phyloP scores from a whole-genome alignment of 2,888 invertebrate species.

The Muscina levida region DNA sequence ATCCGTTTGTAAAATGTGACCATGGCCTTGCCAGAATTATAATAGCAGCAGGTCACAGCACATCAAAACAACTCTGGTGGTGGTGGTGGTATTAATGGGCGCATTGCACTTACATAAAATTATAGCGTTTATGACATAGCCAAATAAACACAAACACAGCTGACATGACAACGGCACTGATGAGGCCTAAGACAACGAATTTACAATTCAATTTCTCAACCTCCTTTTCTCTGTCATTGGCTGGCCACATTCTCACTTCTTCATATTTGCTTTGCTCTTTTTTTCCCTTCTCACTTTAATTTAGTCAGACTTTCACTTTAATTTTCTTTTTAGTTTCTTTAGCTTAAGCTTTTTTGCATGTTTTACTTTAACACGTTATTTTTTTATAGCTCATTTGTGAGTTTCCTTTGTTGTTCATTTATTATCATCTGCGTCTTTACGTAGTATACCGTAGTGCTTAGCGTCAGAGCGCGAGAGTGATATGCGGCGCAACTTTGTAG shows the following conservation, averaged over 20 bases:
- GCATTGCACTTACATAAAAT: too few species aligned
- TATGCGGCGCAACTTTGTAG: not conserved
- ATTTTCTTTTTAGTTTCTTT: slow-evolving; percentile 1
- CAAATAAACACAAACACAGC: too few species aligned
- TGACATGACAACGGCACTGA: not conserved
- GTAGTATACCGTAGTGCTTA: not conserved
- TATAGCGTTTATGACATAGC: too few species aligned
- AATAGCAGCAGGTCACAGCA: too few species aligned
- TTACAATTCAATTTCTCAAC: not conserved
- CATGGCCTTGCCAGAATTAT: too few species aligned
- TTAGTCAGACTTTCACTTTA: slow-evolving; percentile 27
- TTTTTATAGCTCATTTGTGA: not conserved
- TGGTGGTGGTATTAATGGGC: too few species aligned
- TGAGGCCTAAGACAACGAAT: not conserved
- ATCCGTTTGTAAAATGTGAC: too few species aligned
- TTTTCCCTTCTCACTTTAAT: not conserved
- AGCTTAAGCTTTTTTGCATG: slow-evolving; percentile 7
- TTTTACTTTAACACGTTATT: too few species aligned
- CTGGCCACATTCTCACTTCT: slow-evolving; percentile 2
- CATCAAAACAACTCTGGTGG: too few species aligned
- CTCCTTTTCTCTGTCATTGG: too few species aligned
- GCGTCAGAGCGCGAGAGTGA: not conserved
- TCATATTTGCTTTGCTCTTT: not conserved
- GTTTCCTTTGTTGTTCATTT: not conserved
- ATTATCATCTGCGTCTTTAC: not conserved